phyloP scores from a whole-genome alignment of 2,888 invertebrate species.

The Ferrisia virgata region DNA sequence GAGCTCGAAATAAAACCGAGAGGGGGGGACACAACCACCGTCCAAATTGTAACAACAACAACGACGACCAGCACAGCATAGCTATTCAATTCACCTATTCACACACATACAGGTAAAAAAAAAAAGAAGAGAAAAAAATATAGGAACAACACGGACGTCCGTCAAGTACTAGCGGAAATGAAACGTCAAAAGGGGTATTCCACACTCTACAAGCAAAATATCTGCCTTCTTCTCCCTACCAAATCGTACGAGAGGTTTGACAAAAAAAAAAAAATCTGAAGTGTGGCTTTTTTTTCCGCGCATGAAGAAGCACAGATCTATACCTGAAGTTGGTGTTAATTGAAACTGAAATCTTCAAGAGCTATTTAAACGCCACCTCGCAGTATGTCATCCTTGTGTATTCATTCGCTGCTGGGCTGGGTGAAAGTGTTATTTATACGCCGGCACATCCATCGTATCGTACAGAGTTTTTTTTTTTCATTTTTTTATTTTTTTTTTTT shows the following conservation, averaged over 20 bases:
- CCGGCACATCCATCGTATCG: too few relatives aligned
- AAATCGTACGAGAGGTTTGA: too few relatives aligned
- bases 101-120: neutral
- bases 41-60: too few relatives aligned
- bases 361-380: neutral
- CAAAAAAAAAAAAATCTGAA: neutral
- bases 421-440: neutral
- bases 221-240: neutral
- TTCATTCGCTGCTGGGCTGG: neutral
- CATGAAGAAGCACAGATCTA: neutral
- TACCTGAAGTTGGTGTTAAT: neutral
- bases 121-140: neutral
- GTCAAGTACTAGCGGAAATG: neutral
- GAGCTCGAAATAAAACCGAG: too few relatives aligned
- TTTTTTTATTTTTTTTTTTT: too few relatives aligned
- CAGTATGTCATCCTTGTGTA: neutral
- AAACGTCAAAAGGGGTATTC: neutral
- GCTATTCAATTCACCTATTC: too few relatives aligned
- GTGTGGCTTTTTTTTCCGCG: neutral
- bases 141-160: neutral
- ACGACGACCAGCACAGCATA: neutral
- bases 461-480: neutral
- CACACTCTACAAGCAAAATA: neutral
- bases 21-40: too few relatives aligned
- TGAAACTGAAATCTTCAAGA: constrained; percentile 2